These are phyloP conservation scores for Dromas ardeola DNA, from an alignment of 2,113 vertebrate species.

Conservation along the genomic window DNA sequence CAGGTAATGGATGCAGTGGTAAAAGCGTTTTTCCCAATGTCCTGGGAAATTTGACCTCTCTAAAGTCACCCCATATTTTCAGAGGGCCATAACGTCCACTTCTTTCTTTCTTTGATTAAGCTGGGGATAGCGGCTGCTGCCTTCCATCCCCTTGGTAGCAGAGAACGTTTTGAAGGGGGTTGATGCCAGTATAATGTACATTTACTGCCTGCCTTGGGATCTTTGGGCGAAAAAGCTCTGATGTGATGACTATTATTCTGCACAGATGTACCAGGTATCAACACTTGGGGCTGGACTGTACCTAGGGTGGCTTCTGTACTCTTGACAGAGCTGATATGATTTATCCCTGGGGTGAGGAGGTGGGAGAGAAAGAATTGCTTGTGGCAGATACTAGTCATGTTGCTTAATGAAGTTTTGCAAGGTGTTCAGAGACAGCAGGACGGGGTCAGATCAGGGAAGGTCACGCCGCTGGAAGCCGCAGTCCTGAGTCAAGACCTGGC, in stretches of 20 bases:
- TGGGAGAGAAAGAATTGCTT: conserved; percentile 40
- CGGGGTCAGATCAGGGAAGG: conserved; percentile 35
- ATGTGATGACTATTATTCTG: not conserved
- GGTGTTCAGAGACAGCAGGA: conserved; percentile 39
- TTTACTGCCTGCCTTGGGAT: not conserved
- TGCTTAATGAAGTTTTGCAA: conserved; percentile 57
- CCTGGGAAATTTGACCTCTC: not conserved
- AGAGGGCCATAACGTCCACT: not conserved
- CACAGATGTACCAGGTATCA: not conserved
- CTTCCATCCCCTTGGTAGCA: not conserved
- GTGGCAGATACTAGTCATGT: conserved; percentile 40
- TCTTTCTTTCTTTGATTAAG: not conserved
- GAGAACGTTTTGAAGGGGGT: not conserved
- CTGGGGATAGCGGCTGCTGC: not conserved
- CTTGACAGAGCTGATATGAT: conserved; percentile 29
- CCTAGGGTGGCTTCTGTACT: not conserved
- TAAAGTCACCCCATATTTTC: not conserved
- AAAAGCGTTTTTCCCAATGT: not conserved
- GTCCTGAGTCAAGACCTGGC: not conserved
- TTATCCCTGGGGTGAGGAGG: conserved; percentile 40
- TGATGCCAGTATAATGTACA: not conserved
- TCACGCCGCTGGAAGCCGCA: not conserved
- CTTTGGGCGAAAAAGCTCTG: not conserved
- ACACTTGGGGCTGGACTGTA: not conserved
- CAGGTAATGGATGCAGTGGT: not conserved